A percentile compares a stretch with the other conserved stretches of the same genome.
These are phyloP conservation scores for Pristionchus japonicus DNA, from an alignment of 2,888 invertebrate species.

Conservation along the genomic window DNA sequence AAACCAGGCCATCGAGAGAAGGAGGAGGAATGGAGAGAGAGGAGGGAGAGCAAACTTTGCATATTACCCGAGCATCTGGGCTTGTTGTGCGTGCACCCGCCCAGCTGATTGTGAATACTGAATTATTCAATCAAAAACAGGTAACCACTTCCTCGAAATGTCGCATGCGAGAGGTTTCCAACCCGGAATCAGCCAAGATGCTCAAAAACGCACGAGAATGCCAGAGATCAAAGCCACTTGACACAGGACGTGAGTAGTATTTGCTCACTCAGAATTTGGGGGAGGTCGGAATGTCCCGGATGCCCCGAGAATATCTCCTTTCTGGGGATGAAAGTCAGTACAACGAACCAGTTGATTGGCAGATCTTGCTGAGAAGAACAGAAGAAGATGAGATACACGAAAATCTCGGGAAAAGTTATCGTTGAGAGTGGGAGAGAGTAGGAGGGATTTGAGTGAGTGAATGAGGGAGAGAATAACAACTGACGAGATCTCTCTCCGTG, in stretches of 20 bases:
- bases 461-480: conserved; percentile 30
- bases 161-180: background rate
- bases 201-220: background rate
- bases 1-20: background rate
- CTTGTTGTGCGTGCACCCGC: background rate
- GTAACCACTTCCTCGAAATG: background rate
- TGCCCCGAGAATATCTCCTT: background rate
- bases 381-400: background rate
- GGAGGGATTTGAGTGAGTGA: background rate
- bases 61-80: background rate
- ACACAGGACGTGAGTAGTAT: background rate
- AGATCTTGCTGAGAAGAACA: background rate
- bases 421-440: background rate
- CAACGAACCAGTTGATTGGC: too few species aligned
- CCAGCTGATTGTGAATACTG: background rate
- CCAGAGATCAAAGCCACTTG: conserved; percentile 15
- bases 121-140: background rate
- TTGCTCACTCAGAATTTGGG: background rate
- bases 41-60: conserved; percentile 25
- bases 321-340: too few species aligned
- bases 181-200: background rate
- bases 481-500: background rate
- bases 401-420: background rate
- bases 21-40: background rate
- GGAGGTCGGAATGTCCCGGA: background rate